Conservation (phyloP, 2,113 vertebrate genomes). For the Plotosus lineatus region DNA sequence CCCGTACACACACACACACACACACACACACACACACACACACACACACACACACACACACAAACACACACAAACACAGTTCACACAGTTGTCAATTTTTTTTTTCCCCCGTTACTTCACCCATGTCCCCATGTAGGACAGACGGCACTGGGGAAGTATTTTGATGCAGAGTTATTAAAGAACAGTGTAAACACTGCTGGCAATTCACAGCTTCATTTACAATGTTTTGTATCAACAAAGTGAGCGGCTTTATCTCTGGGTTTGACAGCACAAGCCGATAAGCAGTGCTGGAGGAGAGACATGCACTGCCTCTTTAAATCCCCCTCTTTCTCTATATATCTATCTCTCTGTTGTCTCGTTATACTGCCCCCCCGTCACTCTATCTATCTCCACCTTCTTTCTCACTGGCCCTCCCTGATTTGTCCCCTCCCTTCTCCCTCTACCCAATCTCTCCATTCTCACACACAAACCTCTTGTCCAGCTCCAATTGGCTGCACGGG, state of each 20-base stretch:
- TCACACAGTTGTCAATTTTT: not conserved
- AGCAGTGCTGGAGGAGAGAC: slow-evolving; percentile 53
- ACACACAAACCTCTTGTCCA: slow-evolving; percentile 71
- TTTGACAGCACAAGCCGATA: slow-evolving; percentile 58
- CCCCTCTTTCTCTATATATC: slow-evolving; percentile 64
- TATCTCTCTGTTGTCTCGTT: slow-evolving; percentile 63
- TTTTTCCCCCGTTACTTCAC: not conserved
- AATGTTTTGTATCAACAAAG: slow-evolving; percentile 55
- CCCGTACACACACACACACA: not conserved
- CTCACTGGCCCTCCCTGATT: slow-evolving; percentile 53
- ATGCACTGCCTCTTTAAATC: slow-evolving; percentile 69
- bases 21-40: not conserved
- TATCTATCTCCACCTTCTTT: slow-evolving; percentile 42
- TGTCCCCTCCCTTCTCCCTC: slow-evolving; percentile 67
- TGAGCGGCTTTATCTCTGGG: slow-evolving; percentile 53
- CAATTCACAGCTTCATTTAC: slow-evolving; percentile 50
- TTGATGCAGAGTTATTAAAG: not conserved
- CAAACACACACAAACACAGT: not conserved
- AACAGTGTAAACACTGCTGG: slow-evolving; percentile 29
- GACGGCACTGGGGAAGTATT: slow-evolving; percentile 11
- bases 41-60: not conserved
- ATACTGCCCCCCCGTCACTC: slow-evolving; percentile 56
- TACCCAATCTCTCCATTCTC: slow-evolving; percentile 65
- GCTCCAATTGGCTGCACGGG: slow-evolving; percentile 81
- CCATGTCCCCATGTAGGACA: slow-evolving; percentile 7